phyloP scores from a whole-genome alignment of 2,113 vertebrate genomes.

The Caranx melampygus region DNA sequence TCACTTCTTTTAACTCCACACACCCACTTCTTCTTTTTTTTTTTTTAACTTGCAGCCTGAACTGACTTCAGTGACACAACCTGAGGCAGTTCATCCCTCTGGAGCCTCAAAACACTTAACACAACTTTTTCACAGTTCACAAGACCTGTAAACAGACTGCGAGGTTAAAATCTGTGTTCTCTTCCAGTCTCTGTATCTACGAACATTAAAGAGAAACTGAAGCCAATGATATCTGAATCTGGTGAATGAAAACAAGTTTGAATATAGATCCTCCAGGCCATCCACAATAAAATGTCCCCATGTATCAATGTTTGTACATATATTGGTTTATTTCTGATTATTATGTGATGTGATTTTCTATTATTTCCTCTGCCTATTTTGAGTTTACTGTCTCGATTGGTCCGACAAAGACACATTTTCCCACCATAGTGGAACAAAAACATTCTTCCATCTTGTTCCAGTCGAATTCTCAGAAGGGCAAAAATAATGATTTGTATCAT shows the following conservation, averaged over 20 bases:
- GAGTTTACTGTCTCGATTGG: not conserved
- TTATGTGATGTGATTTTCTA: not conserved
- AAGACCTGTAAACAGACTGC: not conserved
- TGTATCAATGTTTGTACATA: not conserved
- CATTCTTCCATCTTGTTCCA: not conserved
- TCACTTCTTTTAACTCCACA: not conserved
- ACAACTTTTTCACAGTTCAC: not conserved
- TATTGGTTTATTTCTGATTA: not conserved
- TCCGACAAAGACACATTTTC: not conserved
- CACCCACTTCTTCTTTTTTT: not conserved
- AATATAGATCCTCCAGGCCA: no score
- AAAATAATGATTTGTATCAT: not conserved
- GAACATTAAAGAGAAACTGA: not conserved
- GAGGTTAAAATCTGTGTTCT: not conserved
- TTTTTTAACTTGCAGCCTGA: not conserved
- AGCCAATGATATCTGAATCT: not conserved
- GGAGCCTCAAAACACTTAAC: not conserved
- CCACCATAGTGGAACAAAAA: not conserved
- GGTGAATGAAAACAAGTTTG: no score
- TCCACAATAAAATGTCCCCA: no score
- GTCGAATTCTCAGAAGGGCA: not conserved
- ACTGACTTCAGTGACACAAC: not conserved
- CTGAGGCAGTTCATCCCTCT: not conserved
- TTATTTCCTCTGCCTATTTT: not conserved
- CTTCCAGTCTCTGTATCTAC: not conserved